Evolutionary conservation across 2,888 invertebrate species (phyloP), one percentile per base, ranked within the genome.

Genomic region (Piscicola geometra): DNA sequence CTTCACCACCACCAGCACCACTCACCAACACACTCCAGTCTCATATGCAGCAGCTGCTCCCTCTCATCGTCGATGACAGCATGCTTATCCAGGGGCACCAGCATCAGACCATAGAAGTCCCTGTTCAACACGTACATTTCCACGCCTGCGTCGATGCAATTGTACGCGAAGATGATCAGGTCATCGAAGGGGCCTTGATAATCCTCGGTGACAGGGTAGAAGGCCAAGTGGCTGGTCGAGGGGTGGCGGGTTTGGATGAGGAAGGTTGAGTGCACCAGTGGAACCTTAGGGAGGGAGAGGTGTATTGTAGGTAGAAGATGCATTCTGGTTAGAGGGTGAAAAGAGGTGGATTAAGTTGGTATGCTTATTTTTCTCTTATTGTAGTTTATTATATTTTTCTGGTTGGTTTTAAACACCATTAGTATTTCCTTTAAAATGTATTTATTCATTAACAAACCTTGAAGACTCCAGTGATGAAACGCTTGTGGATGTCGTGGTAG

Each of bases 261-360:
- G 21, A 96, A 90, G 3, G 93, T 92, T 0, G 92, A 91, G 83
- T 95, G 95, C 1, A 96, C 89, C 94, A 96, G 93, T 0, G 95
- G 93, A 0, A 97, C 96, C 60, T 56, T 9, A n/a, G n/a, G n/a
- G n/a, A n/a, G n/a, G n/a, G n/a, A n/a, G n/a, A n/a, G n/a, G n/a
- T n/a, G n/a, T n/a, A n/a, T n/a, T n/a, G n/a, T n/a, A n/a, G n/a
- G n/a, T n/a, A n/a, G n/a, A n/a, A n/a, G n/a, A n/a, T n/a, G n/a
- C n/a, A n/a, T n/a, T n/a, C n/a, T n/a, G n/a, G n/a, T n/a, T n/a
- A n/a, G n/a, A n/a, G n/a, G n/a, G n/a, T n/a, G n/a, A n/a, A n/a
- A n/a, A n/a, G n/a, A n/a, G n/a, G n/a, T n/a, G n/a, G n/a, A n/a
- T n/a, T n/a, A n/a, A n/a, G n/a, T n/a, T n/a, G n/a, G n/a, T n/a